These are phyloP conservation scores for Acanthosepion esculentum DNA, from an alignment of 2,888 invertebrate genomes.

Conservation along the genomic window DNA sequence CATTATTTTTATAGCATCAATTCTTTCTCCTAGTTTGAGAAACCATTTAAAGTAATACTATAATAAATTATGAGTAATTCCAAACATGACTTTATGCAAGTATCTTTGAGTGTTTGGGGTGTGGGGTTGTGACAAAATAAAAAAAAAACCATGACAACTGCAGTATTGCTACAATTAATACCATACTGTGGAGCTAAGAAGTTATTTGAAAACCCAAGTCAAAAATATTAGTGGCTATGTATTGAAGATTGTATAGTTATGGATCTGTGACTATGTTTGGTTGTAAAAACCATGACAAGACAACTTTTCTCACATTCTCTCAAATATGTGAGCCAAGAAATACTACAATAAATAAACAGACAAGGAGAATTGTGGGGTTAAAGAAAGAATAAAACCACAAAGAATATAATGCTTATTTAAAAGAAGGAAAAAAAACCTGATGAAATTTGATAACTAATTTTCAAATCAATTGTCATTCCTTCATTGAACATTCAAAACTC, in stretches of 20 bases:
- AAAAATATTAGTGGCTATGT: neutral
- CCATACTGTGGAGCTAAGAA: conserved; percentile 6
- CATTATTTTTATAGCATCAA: neutral
- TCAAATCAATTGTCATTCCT: neutral
- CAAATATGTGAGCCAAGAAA: neutral
- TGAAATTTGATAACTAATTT: neutral
- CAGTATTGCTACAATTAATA: neutral
- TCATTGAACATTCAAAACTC: neutral
- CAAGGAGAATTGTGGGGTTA: neutral
- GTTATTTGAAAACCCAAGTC: neutral
- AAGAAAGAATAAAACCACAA: neutral
- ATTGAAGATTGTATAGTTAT: neutral
- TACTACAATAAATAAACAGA: neutral
- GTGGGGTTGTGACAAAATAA: neutral
- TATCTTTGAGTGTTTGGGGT: conserved; percentile 17
- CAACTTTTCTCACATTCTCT: neutral
- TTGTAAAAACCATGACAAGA: neutral
- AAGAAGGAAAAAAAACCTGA: neutral
- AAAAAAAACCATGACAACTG: neutral
- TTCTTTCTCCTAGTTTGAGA: neutral
- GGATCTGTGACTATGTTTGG: conserved; percentile 33
- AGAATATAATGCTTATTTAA: neutral
- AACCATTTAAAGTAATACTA: neutral
- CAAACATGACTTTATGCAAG: neutral
- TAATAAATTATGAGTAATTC: neutral